Evolutionary conservation across 2,113 vertebrate species (phyloP).

Genomic region (Kryptolebias marmoratus): DNA sequence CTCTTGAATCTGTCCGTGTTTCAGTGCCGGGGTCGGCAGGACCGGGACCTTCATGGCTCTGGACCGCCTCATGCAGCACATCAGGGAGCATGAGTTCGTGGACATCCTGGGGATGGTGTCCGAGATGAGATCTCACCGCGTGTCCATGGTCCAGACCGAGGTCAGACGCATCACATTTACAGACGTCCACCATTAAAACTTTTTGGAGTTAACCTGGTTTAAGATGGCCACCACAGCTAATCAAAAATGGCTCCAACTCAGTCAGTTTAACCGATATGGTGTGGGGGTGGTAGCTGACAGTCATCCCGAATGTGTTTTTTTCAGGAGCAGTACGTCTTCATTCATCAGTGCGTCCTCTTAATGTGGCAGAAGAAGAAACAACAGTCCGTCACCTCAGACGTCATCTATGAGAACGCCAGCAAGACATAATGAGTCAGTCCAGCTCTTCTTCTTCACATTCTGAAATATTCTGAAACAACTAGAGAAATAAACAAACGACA

Average conservation of each 20-base stretch:
- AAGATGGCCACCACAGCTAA: too few species aligned
- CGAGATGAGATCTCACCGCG: constrained; percentile 92
- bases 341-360: constrained; percentile 94
- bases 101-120: constrained; percentile 94
- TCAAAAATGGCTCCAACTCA: too few species aligned
- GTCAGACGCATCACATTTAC: constrained; percentile 38
- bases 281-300: too few species aligned
- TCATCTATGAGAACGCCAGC: constrained; percentile 95
- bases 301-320: neutral
- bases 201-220: too few species aligned
- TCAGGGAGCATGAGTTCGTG: constrained; percentile 91
- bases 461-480: too few species aligned
- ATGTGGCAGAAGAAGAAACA: constrained; percentile 98
- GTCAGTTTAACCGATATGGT: too few species aligned
- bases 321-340: constrained; percentile 97
- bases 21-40: constrained; percentile 93
- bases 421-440: constrained; percentile 85
- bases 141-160: constrained; percentile 99
- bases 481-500: too few species aligned
- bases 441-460: too few species aligned
- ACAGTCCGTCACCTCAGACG: constrained; percentile 89
- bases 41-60: constrained; percentile 96
- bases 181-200: neutral
- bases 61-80: constrained; percentile 94
- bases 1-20: constrained; percentile 8